A percentile compares a stretch with the other conserved stretches of the same genome.
phyloP scores from a whole-genome alignment of 2,888 invertebrate species.

The Ectemnius lituratus region DNA sequence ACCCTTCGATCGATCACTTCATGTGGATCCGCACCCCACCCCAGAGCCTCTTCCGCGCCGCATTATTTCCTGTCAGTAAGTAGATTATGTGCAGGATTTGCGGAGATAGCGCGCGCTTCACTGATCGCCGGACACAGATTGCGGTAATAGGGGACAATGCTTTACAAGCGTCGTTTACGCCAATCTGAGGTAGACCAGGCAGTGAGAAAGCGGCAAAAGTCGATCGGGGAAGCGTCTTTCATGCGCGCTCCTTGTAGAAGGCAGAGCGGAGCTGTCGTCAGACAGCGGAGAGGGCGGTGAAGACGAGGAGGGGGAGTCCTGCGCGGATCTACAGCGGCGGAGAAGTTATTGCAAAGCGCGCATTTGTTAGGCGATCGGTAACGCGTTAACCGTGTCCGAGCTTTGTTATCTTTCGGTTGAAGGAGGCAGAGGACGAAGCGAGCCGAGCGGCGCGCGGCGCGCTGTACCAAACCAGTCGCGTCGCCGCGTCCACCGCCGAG shows the following conservation, averaged over 20 bases:
- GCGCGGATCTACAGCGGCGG: neutral
- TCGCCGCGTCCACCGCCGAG: neutral
- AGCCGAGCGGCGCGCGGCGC: conserved; percentile 14
- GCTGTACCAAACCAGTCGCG: conserved; percentile 34
- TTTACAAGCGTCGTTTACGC: too few relatives aligned
- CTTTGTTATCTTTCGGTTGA: conserved; percentile 52
- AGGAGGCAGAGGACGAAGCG: neutral
- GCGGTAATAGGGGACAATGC: too few relatives aligned
- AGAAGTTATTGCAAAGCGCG: conserved; percentile 49
- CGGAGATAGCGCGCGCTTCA: neutral
- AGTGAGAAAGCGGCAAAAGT: too few relatives aligned
- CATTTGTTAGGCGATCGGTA: conserved; percentile 59
- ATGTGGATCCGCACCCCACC: neutral
- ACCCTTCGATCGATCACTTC: conserved; percentile 1
- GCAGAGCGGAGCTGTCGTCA: too few relatives aligned
- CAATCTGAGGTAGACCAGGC: too few relatives aligned
- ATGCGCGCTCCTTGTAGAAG: too few relatives aligned
- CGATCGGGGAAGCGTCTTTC: too few relatives aligned
- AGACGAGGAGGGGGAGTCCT: too few relatives aligned
- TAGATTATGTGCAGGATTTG: neutral
- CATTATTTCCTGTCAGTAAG: conserved; percentile 1
- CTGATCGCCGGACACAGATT: too few relatives aligned
- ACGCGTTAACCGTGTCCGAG: conserved; percentile 57
- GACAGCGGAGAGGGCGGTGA: too few relatives aligned
- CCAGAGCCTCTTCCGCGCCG: neutral